phyloP scores from a whole-genome alignment of 2,113 vertebrate genomes.

The Eudyptes chrysolophus region DNA sequence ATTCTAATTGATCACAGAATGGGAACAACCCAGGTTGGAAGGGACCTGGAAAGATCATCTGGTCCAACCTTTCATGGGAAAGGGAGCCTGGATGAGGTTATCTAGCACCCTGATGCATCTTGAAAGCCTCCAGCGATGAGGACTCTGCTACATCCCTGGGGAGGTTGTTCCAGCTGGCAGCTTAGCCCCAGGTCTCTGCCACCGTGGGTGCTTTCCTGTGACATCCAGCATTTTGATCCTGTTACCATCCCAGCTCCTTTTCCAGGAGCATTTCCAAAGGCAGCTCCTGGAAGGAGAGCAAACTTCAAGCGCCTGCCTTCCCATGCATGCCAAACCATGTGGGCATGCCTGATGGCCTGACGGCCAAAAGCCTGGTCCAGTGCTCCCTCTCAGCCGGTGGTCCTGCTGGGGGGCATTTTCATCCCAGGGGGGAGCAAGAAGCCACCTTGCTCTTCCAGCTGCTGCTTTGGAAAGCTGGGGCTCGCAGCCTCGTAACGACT shows the following conservation, averaged over 20 bases:
- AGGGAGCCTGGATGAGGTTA: neutral
- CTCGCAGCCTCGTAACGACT: neutral
- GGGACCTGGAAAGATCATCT: neutral
- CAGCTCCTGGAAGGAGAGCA: neutral
- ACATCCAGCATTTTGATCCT: neutral
- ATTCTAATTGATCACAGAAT: neutral
- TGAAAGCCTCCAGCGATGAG: neutral
- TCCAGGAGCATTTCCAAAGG: neutral
- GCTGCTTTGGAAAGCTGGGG: neutral
- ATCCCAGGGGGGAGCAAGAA: neutral
- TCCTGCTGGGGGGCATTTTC: neutral
- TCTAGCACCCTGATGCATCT: neutral
- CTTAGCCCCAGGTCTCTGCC: neutral
- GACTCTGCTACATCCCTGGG: neutral
- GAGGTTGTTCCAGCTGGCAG: neutral
- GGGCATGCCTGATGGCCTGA: neutral
- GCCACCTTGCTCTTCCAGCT: neutral
- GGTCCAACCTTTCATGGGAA: neutral
- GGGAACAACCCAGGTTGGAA: neutral
- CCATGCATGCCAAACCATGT: accelerated
- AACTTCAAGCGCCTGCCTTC: neutral
- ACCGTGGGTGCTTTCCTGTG: neutral
- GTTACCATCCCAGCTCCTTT: neutral
- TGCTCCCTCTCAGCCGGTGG: neutral
- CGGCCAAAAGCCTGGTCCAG: neutral